Evolutionary conservation across 2,888 invertebrate species (phyloP).

Genomic region (Metacarcinus magister): DNA sequence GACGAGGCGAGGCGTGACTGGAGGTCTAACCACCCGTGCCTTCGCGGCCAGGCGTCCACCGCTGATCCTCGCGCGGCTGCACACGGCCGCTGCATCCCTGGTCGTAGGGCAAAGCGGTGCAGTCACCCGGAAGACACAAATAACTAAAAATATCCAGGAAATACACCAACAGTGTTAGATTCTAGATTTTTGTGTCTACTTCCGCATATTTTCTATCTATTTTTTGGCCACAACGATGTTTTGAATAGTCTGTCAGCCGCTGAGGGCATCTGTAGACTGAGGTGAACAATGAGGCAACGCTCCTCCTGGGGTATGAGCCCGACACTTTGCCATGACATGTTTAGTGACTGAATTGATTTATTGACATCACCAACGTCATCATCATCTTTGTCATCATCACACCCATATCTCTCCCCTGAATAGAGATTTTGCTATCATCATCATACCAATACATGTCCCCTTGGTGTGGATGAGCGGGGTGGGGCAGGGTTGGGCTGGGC

Average conservation of each 20-base stretch:
- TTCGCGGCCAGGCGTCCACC: slow-evolving; percentile 39
- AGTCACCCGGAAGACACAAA: slow-evolving; percentile 34
- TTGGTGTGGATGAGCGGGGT: background rate
- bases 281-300: background rate
- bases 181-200: background rate
- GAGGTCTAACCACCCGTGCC: slow-evolving; percentile 1
- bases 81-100: slow-evolving; percentile 2
- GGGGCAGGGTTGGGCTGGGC: background rate
- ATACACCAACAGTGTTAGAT: slow-evolving; percentile 3
- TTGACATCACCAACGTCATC: background rate
- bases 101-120: background rate
- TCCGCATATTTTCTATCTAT: background rate
- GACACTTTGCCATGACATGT: background rate
- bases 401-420: too few species aligned
- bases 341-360: background rate
- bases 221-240: background rate
- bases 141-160: background rate
- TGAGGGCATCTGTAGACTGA: background rate
- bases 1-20: slow-evolving; percentile 38
- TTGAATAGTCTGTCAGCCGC: background rate
- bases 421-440: too few species aligned
- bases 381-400: background rate
- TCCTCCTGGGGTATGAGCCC: background rate
- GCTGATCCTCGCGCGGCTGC: background rate
- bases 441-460: background rate